Evolutionary conservation across 1,140 invertebrate species (phyloP).

Genomic region (Zophobas morio): DNA sequence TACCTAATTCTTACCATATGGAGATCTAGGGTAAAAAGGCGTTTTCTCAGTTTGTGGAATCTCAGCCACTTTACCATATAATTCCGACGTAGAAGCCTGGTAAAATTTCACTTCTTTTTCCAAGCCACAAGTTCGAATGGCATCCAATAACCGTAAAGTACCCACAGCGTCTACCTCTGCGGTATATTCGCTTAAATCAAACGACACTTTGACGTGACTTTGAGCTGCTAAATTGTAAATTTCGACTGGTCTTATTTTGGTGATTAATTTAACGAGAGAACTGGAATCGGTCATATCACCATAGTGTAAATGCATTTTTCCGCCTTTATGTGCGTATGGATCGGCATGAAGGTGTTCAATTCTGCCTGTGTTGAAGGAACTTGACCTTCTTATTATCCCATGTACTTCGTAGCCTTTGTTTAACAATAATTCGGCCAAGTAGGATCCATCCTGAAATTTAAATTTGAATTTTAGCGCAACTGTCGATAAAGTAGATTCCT

Average conservation of each 20-base stretch:
- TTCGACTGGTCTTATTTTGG: slow-evolving; percentile 86
- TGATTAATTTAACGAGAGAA: slow-evolving; percentile 96
- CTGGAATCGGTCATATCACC: slow-evolving; percentile 99
- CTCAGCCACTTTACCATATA: slow-evolving; percentile 98
- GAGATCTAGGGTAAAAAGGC: slow-evolving; percentile 99
- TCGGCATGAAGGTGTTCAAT: slow-evolving; percentile 97
- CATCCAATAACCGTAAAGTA: slow-evolving; percentile 94
- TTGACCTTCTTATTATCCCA: slow-evolving; percentile 94
- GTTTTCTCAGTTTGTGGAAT: slow-evolving; percentile 98
- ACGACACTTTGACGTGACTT: slow-evolving; percentile 98
- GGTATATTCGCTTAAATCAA: slow-evolving; percentile 99
- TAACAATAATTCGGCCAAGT: slow-evolving; percentile 96
- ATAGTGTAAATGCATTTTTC: slow-evolving; percentile 96
- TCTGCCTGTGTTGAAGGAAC: slow-evolving; percentile 96
- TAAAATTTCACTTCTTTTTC: slow-evolving; percentile 93
- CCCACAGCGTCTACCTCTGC: slow-evolving; percentile 99
- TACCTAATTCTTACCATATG: slow-evolving; percentile 86
- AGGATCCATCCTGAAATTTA: slow-evolving; percentile 94
- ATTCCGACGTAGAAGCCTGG: slow-evolving; percentile 98
- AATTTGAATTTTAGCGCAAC: slow-evolving; percentile 20
- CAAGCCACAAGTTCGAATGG: slow-evolving; percentile 93
- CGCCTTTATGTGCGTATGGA: slow-evolving; percentile 85
- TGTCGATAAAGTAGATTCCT: background rate
- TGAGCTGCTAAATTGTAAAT: slow-evolving; percentile 99
- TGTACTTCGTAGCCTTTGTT: slow-evolving; percentile 97